phyloP scores from a whole-genome alignment of 2,888 invertebrate species.

The Amblyteles armatorius region DNA sequence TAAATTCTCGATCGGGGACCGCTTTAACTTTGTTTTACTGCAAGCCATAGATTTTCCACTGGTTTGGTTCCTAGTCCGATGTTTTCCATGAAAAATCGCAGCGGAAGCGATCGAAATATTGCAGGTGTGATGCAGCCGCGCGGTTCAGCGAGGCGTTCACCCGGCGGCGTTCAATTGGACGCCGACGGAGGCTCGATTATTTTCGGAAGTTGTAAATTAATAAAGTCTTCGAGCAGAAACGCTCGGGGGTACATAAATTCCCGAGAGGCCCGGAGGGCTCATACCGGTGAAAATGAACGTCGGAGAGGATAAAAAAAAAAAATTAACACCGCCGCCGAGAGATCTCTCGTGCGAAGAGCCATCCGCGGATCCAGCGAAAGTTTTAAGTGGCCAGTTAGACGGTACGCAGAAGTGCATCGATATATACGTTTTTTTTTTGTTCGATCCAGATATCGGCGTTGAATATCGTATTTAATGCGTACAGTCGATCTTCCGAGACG shows the following conservation, averaged over 20 bases:
- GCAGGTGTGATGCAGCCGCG: no score
- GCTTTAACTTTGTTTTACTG: no score
- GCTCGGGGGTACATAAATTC: neutral
- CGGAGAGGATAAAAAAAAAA: neutral
- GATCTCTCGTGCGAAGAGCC: neutral
- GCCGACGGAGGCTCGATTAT: neutral
- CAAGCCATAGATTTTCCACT: no score
- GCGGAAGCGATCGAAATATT: no score
- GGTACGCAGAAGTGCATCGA: neutral
- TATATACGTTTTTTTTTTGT: constrained; percentile 27
- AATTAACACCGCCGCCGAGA: neutral
- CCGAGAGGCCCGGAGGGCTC: neutral
- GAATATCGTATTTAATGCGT: neutral
- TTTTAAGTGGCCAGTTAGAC: constrained; percentile 30
- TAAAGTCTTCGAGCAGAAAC: neutral
- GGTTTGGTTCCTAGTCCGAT: no score
- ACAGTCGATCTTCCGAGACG: constrained; percentile 3
- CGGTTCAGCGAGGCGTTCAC: no score
- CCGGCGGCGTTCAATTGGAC: no score
- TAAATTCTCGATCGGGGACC: no score
- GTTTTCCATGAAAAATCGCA: no score
- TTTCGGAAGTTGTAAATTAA: neutral
- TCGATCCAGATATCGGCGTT: constrained; percentile 4
- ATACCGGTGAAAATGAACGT: neutral
- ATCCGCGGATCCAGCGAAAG: constrained; percentile 22